These are phyloP conservation scores for Desoria tigrina DNA, from an alignment of 2,888 invertebrate species.

Conservation along the genomic window DNA sequence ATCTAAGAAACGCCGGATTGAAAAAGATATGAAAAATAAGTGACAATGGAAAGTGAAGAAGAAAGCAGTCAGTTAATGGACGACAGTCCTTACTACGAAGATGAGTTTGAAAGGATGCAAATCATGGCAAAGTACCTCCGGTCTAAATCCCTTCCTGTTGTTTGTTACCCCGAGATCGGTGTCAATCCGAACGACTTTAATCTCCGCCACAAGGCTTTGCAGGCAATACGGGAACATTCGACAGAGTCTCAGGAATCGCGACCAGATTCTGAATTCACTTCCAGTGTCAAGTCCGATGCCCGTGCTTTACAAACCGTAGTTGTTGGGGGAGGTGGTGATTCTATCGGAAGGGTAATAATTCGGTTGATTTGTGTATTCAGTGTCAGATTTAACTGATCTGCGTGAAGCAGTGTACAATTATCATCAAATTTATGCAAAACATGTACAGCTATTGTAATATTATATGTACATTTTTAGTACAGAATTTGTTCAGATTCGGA, in stretches of 20 bases:
- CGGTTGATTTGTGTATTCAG: too few species aligned
- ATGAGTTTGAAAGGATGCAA: constrained; percentile 40
- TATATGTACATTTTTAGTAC: too few species aligned
- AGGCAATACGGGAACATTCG: constrained; percentile 33
- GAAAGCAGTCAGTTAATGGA: constrained; percentile 40
- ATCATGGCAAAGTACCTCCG: constrained; percentile 44
- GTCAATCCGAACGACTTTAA: not conserved
- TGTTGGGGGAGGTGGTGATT: constrained; percentile 21
- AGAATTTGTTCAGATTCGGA: too few species aligned
- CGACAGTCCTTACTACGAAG: constrained; percentile 17
- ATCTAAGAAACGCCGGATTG: too few species aligned
- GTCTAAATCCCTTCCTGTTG: constrained; percentile 43
- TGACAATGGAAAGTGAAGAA: constrained; percentile 38
- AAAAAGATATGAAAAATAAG: not conserved
- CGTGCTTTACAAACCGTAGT: not conserved
- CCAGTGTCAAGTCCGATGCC: constrained; percentile 15
- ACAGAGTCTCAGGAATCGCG: constrained; percentile 24
- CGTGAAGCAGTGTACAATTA: too few species aligned
- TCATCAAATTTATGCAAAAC: too few species aligned
- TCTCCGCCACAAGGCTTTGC: constrained; percentile 7
- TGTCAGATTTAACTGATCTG: too few species aligned
- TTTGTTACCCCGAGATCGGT: constrained; percentile 30
- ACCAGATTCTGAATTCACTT: constrained; percentile 12
- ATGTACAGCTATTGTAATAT: too few species aligned
- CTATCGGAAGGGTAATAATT: constrained; percentile 32